Conservation (phyloP, 2,888 invertebrate genomes). For the Eremobia ochroleuca region DNA sequence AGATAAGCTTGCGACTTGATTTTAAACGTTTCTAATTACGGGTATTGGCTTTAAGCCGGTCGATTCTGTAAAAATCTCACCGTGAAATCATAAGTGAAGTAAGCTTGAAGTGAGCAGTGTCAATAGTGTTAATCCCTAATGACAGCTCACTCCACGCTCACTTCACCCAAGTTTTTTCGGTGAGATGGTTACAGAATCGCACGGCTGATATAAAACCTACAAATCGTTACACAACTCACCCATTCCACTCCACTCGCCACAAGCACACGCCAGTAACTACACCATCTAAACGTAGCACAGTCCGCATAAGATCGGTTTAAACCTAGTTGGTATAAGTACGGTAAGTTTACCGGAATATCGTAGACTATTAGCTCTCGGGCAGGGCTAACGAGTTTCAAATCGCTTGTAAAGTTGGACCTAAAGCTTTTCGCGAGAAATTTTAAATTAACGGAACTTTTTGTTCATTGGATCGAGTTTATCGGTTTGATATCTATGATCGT, state of each 20-base stretch:
- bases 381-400: slow-evolving; percentile 63
- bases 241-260: slow-evolving; percentile 6
- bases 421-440: slow-evolving; percentile 11
- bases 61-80: too few relatives aligned
- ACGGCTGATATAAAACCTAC: background rate
- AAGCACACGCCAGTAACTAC: slow-evolving; percentile 27
- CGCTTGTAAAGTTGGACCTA: slow-evolving; percentile 48
- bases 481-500: background rate
- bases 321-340: slow-evolving; percentile 64
- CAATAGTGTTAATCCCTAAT: too few relatives aligned
- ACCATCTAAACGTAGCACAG: slow-evolving; percentile 45
- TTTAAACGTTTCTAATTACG: too few relatives aligned
- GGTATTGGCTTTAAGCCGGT: background rate
- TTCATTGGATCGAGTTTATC: slow-evolving; percentile 11
- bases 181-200: too few relatives aligned
- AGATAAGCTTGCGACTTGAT: too few relatives aligned
- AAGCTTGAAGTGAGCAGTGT: too few relatives aligned
- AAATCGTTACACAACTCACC: background rate
- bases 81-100: too few relatives aligned
- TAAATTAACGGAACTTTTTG: background rate
- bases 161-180: too few relatives aligned
- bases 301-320: slow-evolving; percentile 64
- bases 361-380: slow-evolving; percentile 58
- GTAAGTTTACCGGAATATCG: slow-evolving; percentile 65
- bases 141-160: too few relatives aligned